Evolutionary conservation across 2,797 vertebrate genomes (phyloP), one percentile per base, ranked within the genome.

Genomic region (Eulemur albifrons): DNA sequence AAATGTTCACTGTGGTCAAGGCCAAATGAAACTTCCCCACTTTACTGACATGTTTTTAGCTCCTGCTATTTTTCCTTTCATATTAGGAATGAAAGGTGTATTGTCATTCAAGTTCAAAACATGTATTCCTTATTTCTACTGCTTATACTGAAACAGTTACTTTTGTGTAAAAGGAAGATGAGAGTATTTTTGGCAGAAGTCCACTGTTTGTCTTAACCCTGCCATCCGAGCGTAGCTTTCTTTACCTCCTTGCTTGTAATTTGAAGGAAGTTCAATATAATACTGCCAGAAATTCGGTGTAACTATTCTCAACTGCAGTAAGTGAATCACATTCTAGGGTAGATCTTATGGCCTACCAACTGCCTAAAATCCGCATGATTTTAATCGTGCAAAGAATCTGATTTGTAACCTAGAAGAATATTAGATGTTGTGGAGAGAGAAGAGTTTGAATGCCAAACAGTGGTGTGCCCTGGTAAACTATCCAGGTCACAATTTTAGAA

Each of bases 181-280:
- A 65, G 63, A 27, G 38, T 52, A 10, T 67, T 90, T 87, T 90
- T 81, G 93, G 87, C 72, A 32, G 40, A 93, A 94, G 38, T 85
- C 40, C 8, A 54, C 18, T 45, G 17, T 87, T 61, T n/a, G 35
- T 88, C 82, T 85, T n/a, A 65, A 48, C 81, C n/a, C 88, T 93
- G 35, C n/a, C 1, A 1, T 67, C 38, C 59, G 54, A 48, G 30
- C 17, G 4, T 21, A 59, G 57, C 57, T 95, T 92, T 88, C 83
- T 88, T 94, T 54, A 84, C 57, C 63, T 79, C 40, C 35, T 94
- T 30, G 32, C 9, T n/a, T 84, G 11, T 17, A 23, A 88, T n/a
- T 17, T 72, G n/a, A 77, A 95, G 90, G 80, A 93, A 96, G 85
- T 48, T 40, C 57, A 69, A 13, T 65, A 17, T 82, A 54, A 52